Conservation (phyloP, 2,888 invertebrate genomes). For the Tortricodes alternella region DNA sequence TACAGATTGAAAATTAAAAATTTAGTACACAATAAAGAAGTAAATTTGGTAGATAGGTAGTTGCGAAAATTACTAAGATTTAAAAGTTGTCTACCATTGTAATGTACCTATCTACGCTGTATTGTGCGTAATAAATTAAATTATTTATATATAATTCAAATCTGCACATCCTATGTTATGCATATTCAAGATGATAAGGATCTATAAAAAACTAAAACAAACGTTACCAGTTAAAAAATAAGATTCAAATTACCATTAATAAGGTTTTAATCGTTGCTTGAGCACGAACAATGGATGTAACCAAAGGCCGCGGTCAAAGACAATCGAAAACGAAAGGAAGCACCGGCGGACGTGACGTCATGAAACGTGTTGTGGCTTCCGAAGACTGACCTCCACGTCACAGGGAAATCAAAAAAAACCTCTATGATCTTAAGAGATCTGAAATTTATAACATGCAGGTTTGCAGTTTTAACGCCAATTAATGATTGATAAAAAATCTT, state of each 20-base stretch:
- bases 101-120: no score
- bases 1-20: no score
- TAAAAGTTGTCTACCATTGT: conserved; percentile 2
- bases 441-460: no score
- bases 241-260: conserved; percentile 33
- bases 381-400: conserved; percentile 20
- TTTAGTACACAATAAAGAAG: no score
- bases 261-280: conserved; percentile 39
- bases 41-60: conserved; percentile 6
- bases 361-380: conserved; percentile 22
- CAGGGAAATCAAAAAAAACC: not conserved
- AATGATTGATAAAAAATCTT: no score
- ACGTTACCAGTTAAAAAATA: conserved; percentile 6
- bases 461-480: no score
- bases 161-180: conserved; percentile 5
- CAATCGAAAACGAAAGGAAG: conserved; percentile 80
- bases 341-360: conserved; percentile 66
- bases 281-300: conserved; percentile 60
- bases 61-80: conserved; percentile 6
- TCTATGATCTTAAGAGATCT: not conserved
- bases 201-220: not conserved
- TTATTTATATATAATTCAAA: no score
- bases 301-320: conserved; percentile 74
- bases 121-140: no score
- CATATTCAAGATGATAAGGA: conserved; percentile 13